Evolutionary conservation across 2,113 vertebrate genomes (phyloP), one percentile per base, ranked within the genome.

Genomic region (Pogonocichla stellata): DNA sequence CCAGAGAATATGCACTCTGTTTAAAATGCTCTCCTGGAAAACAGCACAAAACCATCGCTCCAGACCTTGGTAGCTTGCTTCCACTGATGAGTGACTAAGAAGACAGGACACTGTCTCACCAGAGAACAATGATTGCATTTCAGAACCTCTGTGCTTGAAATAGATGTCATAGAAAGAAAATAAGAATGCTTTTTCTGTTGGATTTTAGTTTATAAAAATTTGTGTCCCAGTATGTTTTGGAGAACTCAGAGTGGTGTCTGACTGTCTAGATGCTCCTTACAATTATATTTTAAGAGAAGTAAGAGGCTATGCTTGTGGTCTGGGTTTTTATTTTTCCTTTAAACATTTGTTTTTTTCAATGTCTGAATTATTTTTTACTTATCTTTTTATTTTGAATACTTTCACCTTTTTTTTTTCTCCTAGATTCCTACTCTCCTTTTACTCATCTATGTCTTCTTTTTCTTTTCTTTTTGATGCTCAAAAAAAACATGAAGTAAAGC

Each of bases 191-290:
- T 82, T 65, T 45, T 34, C 12, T 34, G 7, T 71, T 93, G 61
- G 6, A 54, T 81, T 85, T 81, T 33, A 38, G 8, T 29, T 19
- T 54, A 58, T 31, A 90, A 78, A 38, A 81, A 34, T 45, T 38
- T 0, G 0, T 29, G 10, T 42, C 40, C 8, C 42, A 78, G 29
- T 4, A 42, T 8, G 22, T n/a, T 48, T 45, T 80, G 28, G 16
- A 60, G 43, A 36, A 61, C 8, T 28, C 1, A 23, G 25, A 72
- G 5, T 22, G 16, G 16, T 60, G 2, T 64, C 25, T 72, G 19
- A 58, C 13, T 34, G 9, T 14, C 43, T 75, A 72, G 14, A 58
- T 16, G 11, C 17, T 34, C 11, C 14, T 64, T 28, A 42, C 29
- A 69, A 5, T 34, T 62, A 25, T 2, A 58, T 15, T 2, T n/a